Percentiles rank a stretch among this genome's conserved stretches.
These are phyloP conservation scores for Catostomus latipinnis DNA, from an alignment of 2,797 vertebrate genomes.

Conservation along the genomic window DNA sequence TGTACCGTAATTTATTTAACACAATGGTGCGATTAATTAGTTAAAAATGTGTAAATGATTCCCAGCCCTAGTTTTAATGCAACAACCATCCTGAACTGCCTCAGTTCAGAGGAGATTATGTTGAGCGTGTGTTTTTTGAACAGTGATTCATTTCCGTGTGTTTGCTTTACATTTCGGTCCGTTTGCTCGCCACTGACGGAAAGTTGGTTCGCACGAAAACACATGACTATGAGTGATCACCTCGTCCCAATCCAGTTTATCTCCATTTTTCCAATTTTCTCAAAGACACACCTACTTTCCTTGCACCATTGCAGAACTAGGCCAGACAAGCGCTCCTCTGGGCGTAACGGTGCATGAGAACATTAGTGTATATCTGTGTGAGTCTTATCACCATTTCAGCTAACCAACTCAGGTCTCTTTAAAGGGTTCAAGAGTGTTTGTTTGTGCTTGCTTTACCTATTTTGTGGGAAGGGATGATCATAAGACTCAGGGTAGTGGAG, in stretches of 20 bases:
- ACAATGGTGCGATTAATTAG: too few relatives aligned
- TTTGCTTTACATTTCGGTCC: background rate
- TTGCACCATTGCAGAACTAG: constrained; percentile 24
- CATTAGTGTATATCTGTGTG: constrained; percentile 16
- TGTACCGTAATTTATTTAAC: too few relatives aligned
- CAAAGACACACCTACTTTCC: constrained; percentile 3
- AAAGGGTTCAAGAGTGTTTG: constrained; percentile 2
- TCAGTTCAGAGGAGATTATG: too few relatives aligned
- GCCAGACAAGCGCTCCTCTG: constrained; percentile 4
- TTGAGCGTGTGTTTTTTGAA: too few relatives aligned
- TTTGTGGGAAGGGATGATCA: constrained; percentile 86
- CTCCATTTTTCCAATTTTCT: constrained; percentile 22
- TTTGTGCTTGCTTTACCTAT: constrained; percentile 78
- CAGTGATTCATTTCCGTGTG: background rate
- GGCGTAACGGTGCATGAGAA: constrained; percentile 11
- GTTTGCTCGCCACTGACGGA: background rate
- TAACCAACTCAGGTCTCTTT: constrained; percentile 2
- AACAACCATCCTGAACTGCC: too few relatives aligned
- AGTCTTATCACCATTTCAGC: constrained; percentile 37
- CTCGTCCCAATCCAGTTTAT: constrained; percentile 10
- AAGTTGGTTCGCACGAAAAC: background rate
- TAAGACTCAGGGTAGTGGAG: constrained; percentile 93
- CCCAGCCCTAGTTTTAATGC: too few relatives aligned
- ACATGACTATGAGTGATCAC: constrained; percentile 7
- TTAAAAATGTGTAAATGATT: too few relatives aligned